Base-by-base conservation (phyloP, 2,797 vertebrate species). In the Cyprinodon diabolis region DNA sequence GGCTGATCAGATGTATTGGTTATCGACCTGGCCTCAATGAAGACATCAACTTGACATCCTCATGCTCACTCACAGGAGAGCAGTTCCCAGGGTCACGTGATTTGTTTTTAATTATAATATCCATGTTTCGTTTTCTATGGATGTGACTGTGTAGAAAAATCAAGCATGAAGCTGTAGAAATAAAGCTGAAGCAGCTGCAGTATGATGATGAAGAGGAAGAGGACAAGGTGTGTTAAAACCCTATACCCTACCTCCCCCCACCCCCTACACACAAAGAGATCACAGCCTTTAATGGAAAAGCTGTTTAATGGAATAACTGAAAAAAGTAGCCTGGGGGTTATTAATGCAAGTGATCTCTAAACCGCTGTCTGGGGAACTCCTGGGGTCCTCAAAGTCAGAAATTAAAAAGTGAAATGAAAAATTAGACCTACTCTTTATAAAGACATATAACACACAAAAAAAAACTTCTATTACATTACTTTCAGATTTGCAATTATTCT, bases 221-320 rank as follows among this genome's bases (percentile, higher is more conserved):
- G 69, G 74, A 84, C 35, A 77, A 85, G 54, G 74, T 76, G 69
- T 55, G 75, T 88, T 86, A 69, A 49, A 52, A 88, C 25, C 73
- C 45, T 71, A 43, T 45, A 70, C 81, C 69, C 83, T 21, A 11
- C 67, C 63, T 23, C 68, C 66, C 30, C 40, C 12, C 69, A 60
- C 66, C 74, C 35, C 66, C 66, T 69, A 43, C 55, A 72, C 67
- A 72, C 75, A 75, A 82, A 80, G 71, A 91, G 83, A 92, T 90
- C 84, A 85, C 82, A 84, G 83, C 74, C 83, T 86, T 47, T 56
- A 90, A 92, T 93, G 87, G 85, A 90, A 90, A 77, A 84, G 69
- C 87, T 84, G 83, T 74, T 66, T 91, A 92, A 93, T 90, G 90
- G 84, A 89, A 90, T 87, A 92, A 91, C 85, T 89, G 81, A 90